Evolutionary conservation across 1,140 invertebrate species (phyloP), one percentile per base, ranked within the genome.

Genomic region (Whitmania pigra): DNA sequence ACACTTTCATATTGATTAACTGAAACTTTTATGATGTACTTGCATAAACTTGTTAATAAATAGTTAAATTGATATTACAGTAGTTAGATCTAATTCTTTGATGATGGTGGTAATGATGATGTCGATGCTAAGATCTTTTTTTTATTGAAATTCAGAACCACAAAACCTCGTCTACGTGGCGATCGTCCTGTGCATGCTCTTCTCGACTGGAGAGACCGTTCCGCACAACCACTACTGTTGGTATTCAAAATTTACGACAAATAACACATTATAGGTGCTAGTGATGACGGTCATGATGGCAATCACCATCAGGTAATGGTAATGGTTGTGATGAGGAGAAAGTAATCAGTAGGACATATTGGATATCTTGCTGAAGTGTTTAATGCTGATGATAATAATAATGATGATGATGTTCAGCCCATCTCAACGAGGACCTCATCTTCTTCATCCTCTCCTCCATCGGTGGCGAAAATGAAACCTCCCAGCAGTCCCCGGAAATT

Each of bases 141-240:
- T 49, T 49, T 13, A 17, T 49, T 49, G 9, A 17, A 49, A 49
- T 7, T 49, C 76, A 81, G 79, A 81, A 75, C 85, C 87, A 67
- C 84, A 86, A 75, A 87, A 88, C 75, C 83, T 90, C 66, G 87
- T 87, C 73, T 88, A 89, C 80, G 89, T 90, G 27, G 87, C 89
- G 0, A 83, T 89, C 57, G 83, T 94, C 72, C 81, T 95, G 25
- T 89, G 89, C 40, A 89, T 92, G 85, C 87, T 94, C 69, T 88
- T 93, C 78, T 91, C 89, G 67, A 90, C 90, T 85, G 91, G 89
- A 11, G 90, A 94, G 81, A 74, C 77, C 27, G 74, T 82, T 7
- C 81, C 82, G n/a, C 75, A 77, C 53, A 78, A 79, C 73, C 75
- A 81, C 57, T 80, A 82, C 75, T 79, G 80, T 80, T 74, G 74